phyloP scores from a whole-genome alignment of 2,797 vertebrate species.

The Melanogrammus aeglefinus region DNA sequence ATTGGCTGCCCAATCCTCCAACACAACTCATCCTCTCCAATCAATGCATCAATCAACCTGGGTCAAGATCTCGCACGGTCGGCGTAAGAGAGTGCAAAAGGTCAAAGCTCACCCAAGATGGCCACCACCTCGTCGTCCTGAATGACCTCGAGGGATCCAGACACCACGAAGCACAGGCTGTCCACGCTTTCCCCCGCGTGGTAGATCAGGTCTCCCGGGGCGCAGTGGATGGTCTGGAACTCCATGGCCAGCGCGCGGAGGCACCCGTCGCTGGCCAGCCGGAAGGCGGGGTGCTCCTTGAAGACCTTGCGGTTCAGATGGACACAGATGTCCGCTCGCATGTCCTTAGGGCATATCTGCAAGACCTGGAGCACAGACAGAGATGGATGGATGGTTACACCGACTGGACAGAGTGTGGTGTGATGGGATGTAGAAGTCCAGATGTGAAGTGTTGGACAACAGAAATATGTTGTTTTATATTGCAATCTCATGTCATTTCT shows the following conservation, averaged over 20 bases:
- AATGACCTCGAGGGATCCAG: constrained; percentile 95
- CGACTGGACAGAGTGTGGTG: not conserved
- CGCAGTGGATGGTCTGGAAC: constrained; percentile 97
- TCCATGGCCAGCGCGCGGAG: constrained; percentile 95
- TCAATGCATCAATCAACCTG: too few species aligned
- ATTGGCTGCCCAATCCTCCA: too few species aligned
- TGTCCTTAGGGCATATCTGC: constrained; percentile 98
- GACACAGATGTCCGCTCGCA: constrained; percentile 97
- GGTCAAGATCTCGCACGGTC: not conserved
- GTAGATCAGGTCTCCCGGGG: constrained; percentile 95
- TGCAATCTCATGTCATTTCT: not conserved
- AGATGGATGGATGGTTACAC: not conserved
- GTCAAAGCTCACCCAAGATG: constrained; percentile 85
- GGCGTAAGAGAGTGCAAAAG: not conserved
- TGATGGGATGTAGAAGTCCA: not conserved
- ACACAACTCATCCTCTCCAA: too few species aligned
- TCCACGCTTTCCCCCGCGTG: constrained; percentile 96
- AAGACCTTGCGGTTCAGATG: constrained; percentile 98
- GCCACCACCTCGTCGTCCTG: constrained; percentile 99
- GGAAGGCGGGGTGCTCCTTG: constrained; percentile 96
- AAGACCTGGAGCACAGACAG: constrained; percentile 76
- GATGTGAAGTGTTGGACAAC: not conserved
- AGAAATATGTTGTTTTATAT: not conserved
- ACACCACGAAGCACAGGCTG: constrained; percentile 98
- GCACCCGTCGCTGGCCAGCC: constrained; percentile 93